Evolutionary conservation across 92 coral and sea anemone genomes (phyloP).

Genomic region (Diadumene lineata): DNA sequence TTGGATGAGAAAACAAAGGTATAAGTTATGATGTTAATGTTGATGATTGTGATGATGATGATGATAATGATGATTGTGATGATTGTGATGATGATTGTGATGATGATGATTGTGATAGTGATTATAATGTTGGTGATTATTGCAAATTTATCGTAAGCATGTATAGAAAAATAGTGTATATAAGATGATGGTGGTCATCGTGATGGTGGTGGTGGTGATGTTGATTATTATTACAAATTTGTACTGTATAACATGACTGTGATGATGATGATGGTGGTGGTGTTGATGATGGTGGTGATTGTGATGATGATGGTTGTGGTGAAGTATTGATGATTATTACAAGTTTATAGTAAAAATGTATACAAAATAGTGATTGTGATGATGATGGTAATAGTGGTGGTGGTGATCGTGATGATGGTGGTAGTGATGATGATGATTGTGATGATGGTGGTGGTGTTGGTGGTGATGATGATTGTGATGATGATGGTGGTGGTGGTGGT

Average conservation of each 20-base stretch:
- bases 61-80: not conserved
- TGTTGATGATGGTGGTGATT: no score
- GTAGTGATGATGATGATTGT: not conserved
- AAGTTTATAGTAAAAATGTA: no score
- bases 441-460: not conserved
- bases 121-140: not conserved
- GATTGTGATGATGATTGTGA: not conserved
- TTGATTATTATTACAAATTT: no score
- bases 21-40: not conserved
- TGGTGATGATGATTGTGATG: not conserved
- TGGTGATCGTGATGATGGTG: not conserved
- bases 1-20: conserved; percentile 88
- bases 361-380: not conserved
- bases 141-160: not conserved
- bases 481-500: not conserved
- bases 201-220: no score
- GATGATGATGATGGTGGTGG: no score
- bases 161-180: no score
- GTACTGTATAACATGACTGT: no score
- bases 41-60: not conserved
- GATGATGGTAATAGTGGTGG: not conserved
- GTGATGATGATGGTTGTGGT: no score
- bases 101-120: not conserved
- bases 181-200: no score
- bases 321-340: not conserved